These are phyloP conservation scores for Brassicogethes aeneus DNA, from an alignment of 2,888 invertebrate species.

Conservation along the genomic window DNA sequence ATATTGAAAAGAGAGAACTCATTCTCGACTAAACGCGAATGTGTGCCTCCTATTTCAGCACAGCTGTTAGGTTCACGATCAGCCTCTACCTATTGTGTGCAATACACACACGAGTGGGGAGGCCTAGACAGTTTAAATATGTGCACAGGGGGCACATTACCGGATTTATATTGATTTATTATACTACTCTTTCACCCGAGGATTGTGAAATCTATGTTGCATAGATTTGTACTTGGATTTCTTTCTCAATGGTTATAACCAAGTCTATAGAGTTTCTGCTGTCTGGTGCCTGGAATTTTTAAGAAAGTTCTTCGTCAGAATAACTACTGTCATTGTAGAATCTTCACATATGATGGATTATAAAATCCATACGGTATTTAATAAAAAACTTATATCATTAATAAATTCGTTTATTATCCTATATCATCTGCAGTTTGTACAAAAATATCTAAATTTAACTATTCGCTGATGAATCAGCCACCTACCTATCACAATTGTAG, in stretches of 20 bases:
- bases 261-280: too few relatives aligned
- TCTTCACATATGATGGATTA: too few relatives aligned
- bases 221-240: too few relatives aligned
- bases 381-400: constrained; percentile 9
- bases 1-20: not conserved
- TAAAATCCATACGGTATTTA: too few relatives aligned
- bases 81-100: not conserved
- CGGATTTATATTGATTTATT: constrained; percentile 27
- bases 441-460: constrained; percentile 42
- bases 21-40: constrained; percentile 4
- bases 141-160: constrained; percentile 2
- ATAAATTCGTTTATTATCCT: constrained; percentile 19
- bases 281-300: too few relatives aligned
- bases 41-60: constrained; percentile 3
- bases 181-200: too few relatives aligned
- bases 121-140: not conserved
- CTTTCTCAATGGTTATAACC: too few relatives aligned
- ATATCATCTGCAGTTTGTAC: constrained; percentile 26
- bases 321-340: too few relatives aligned
- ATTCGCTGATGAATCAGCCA: constrained; percentile 26
- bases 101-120: not conserved
- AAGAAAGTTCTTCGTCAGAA: too few relatives aligned
- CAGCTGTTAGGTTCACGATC: constrained; percentile 13
- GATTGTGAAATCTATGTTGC: too few relatives aligned
- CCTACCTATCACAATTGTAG: constrained; percentile 38